Conservation (phyloP, 2,113 vertebrate genomes). For the Bucco capensis region DNA sequence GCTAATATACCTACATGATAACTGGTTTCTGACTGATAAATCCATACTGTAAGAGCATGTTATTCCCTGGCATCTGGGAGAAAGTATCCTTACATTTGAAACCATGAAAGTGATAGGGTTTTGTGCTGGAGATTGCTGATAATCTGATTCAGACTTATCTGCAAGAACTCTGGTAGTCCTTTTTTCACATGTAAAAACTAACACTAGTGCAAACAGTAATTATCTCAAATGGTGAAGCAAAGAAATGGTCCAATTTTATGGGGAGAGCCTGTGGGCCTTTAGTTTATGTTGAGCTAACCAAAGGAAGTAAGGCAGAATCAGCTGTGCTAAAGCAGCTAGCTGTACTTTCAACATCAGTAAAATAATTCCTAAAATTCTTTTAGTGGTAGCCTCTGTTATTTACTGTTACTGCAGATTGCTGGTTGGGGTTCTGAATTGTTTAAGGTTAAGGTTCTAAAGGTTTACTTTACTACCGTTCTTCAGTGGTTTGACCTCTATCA, state of each 20-base stretch:
- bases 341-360: background rate
- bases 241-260: background rate
- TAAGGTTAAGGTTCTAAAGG: background rate
- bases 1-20: background rate
- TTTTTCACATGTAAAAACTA: background rate
- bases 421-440: background rate
- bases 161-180: background rate
- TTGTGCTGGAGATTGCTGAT: background rate
- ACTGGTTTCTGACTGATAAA: background rate
- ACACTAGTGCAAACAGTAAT: background rate
- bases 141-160: background rate
- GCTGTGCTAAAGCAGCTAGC: background rate
- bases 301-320: background rate
- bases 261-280: background rate
- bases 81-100: background rate
- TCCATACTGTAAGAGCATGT: background rate
- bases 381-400: background rate
- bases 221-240: background rate
- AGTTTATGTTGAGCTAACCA: background rate
- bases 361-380: background rate
- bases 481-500: constrained; percentile 4
- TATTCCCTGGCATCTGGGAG: background rate
- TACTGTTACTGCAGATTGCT: background rate
- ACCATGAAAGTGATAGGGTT: background rate
- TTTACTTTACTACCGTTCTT: background rate